Evolutionary conservation across 2,888 invertebrate genomes (phyloP).

Genomic region (Acleris cristana): DNA sequence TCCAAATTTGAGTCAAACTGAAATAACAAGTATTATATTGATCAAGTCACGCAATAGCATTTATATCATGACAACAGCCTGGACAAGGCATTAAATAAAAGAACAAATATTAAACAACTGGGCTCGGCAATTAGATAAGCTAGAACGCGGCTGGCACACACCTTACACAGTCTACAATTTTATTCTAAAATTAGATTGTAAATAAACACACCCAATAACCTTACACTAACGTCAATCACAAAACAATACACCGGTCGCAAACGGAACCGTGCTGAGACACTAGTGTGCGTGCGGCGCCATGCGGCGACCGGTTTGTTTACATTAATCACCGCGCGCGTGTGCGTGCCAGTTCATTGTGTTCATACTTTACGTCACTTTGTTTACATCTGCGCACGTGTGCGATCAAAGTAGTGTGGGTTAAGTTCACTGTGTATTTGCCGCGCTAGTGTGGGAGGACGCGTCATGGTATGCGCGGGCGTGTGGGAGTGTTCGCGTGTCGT

Average conservation of each 20-base stretch:
- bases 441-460: conserved; percentile 12
- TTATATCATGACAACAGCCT: no score
- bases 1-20: no score
- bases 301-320: conserved; percentile 79
- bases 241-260: conserved; percentile 34
- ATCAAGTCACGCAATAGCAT: no score
- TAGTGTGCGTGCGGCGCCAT: conserved; percentile 49
- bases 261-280: conserved; percentile 47
- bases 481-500: conserved; percentile 80
- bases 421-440: background rate
- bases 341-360: conserved; percentile 47
- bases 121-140: no score
- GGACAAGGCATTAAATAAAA: no score
- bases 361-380: conserved; percentile 77
- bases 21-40: no score
- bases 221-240: conserved; percentile 27
- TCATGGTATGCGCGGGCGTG: conserved; percentile 51
- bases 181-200: conserved; percentile 34
- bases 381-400: conserved; percentile 64
- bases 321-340: conserved; percentile 67
- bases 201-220: conserved; percentile 31
- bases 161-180: background rate
- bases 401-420: conserved; percentile 50
- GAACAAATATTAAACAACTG: no score
- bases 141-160: no score